Conservation (phyloP, 2,888 invertebrate genomes). For the Tryphoninae sp. region DNA sequence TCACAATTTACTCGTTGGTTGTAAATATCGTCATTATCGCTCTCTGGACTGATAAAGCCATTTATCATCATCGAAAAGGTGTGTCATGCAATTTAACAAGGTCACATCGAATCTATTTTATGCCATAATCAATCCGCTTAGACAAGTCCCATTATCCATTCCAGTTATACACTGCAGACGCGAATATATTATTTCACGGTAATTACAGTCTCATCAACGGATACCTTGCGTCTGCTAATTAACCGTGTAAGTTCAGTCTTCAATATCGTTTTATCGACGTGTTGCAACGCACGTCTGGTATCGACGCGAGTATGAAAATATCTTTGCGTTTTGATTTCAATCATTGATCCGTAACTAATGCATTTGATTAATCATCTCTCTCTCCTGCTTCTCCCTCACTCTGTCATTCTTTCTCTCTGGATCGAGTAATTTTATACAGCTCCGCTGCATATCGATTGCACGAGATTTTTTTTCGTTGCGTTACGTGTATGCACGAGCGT, state of each 20-base stretch:
- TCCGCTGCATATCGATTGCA: background rate
- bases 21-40: too few relatives aligned
- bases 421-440: background rate
- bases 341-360: constrained; percentile 13
- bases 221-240: background rate
- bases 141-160: background rate
- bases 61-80: constrained; percentile 8
- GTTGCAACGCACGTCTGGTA: background rate
- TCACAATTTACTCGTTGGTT: too few relatives aligned
- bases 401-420: too few relatives aligned
- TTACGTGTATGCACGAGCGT: constrained; percentile 9
- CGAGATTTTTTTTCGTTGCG: background rate
- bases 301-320: background rate
- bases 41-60: background rate
- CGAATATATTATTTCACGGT: background rate
- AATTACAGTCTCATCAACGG: background rate
- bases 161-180: background rate
- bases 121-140: background rate
- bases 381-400: too few relatives aligned
- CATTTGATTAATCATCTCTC: background rate
- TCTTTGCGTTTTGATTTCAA: background rate
- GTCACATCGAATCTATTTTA: background rate
- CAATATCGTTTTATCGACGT: background rate
- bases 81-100: background rate
- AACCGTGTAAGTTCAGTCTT: background rate